phyloP scores from a whole-genome alignment of 2,797 vertebrate genomes.

The Cyprinodon diabolis region DNA sequence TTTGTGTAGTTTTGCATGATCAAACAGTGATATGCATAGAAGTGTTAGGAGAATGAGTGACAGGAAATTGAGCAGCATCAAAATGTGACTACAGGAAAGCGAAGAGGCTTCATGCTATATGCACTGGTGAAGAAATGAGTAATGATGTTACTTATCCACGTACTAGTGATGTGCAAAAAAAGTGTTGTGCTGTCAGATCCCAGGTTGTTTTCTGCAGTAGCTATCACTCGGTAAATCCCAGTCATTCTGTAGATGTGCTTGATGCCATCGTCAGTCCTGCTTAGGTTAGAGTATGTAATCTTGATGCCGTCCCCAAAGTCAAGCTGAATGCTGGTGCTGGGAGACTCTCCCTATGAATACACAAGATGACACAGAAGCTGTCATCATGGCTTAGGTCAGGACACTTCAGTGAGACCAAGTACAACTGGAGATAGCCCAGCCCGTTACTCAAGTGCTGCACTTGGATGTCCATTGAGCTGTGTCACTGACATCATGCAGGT shows the following conservation, averaged over 20 bases:
- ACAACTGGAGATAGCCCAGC: constrained; percentile 34
- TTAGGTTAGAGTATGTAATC: constrained; percentile 95
- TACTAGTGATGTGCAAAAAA: constrained; percentile 95
- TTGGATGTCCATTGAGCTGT: constrained; percentile 37
- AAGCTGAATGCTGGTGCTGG: constrained; percentile 91
- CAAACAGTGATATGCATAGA: constrained; percentile 35
- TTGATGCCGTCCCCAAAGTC: constrained; percentile 96
- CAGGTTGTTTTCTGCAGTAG: constrained; percentile 89
- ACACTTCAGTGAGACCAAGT: constrained; percentile 48
- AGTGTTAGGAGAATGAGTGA: constrained; percentile 46
- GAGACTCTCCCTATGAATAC: constrained; percentile 87
- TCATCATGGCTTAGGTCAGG: constrained; percentile 60
- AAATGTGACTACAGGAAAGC: constrained; percentile 51
- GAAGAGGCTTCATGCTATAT: constrained; percentile 35
- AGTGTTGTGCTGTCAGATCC: constrained; percentile 89
- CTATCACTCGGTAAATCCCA: constrained; percentile 92
- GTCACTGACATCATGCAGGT: constrained; percentile 59
- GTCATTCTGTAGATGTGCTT: constrained; percentile 88
- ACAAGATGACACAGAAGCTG: constrained; percentile 62
- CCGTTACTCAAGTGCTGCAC: constrained; percentile 52
- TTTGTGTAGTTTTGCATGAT: constrained; percentile 41
- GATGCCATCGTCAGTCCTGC: constrained; percentile 90
- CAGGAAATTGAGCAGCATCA: constrained; percentile 40
- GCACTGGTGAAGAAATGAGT: constrained; percentile 47
- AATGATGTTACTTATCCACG: constrained; percentile 76